phyloP scores from a whole-genome alignment of 2,888 invertebrate species.

The Heliconius sara region DNA sequence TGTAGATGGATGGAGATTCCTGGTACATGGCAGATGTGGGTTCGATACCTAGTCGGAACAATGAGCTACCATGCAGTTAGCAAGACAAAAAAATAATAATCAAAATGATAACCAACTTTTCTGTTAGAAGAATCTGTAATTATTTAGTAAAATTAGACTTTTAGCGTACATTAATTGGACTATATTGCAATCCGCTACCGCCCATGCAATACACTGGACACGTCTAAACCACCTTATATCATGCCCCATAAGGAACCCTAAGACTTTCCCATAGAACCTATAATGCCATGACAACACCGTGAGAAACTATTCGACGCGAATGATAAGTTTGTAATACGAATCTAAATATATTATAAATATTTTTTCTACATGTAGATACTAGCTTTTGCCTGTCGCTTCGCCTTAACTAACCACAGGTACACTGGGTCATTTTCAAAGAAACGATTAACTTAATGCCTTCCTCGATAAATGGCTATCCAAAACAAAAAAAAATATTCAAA shows the following conservation, averaged over 20 bases:
- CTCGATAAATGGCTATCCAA: too few relatives aligned
- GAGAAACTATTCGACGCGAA: conserved; percentile 31
- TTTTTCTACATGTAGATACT: background rate
- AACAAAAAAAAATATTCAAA: too few relatives aligned
- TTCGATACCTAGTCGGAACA: background rate
- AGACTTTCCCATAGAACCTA: background rate
- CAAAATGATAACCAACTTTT: too few relatives aligned
- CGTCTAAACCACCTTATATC: background rate
- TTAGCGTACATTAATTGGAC: too few relatives aligned
- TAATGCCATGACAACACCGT: conserved; percentile 18
- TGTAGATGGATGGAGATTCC: background rate
- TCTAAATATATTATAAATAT: conserved; percentile 16
- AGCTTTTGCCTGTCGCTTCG: background rate
- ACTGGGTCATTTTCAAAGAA: too few relatives aligned
- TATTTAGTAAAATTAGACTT: too few relatives aligned
- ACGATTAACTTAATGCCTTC: too few relatives aligned
- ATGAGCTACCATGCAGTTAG: background rate
- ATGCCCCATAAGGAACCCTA: conserved; percentile 1
- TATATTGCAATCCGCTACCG: background rate
- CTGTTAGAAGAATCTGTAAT: too few relatives aligned
- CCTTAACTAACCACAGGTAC: too few relatives aligned
- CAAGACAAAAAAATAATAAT: too few relatives aligned
- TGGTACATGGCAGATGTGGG: background rate
- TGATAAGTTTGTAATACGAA: conserved; percentile 29
- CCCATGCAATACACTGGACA: background rate